phyloP scores from a whole-genome alignment of 2,113 vertebrate species.

The Lanius ludovicianus region DNA sequence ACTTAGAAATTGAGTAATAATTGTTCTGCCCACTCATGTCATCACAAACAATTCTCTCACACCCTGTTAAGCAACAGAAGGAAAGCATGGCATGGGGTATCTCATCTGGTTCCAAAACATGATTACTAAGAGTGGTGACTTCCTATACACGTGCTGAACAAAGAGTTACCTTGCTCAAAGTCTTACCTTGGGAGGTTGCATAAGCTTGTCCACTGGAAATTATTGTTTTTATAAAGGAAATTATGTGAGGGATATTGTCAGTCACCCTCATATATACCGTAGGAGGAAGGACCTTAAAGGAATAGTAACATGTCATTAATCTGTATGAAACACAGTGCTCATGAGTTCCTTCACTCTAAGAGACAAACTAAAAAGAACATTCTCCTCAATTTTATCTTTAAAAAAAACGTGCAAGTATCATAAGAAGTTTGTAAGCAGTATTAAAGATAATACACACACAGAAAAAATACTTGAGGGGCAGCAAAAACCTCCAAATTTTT shows the following conservation, averaged over 20 bases:
- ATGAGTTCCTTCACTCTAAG: neutral
- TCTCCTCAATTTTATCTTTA: neutral
- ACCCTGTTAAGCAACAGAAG: neutral
- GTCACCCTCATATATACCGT: constrained; percentile 89
- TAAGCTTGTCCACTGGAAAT: constrained; percentile 87
- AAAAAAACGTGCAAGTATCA: neutral
- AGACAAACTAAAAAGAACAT: neutral
- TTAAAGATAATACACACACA: neutral
- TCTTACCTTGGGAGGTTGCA: constrained; percentile 80
- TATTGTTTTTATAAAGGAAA: constrained; percentile 86
- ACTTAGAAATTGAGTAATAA: neutral
- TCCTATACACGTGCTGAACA: neutral
- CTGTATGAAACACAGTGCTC: neutral
- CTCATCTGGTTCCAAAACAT: neutral
- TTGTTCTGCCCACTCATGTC: neutral
- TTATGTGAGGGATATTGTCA: constrained; percentile 88
- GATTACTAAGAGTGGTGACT: neutral
- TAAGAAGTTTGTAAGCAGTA: neutral
- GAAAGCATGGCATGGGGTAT: neutral
- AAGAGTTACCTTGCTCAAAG: neutral
- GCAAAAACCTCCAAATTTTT: fast-evolving
- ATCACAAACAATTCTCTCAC: neutral
- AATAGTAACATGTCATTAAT: neutral
- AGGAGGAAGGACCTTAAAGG: constrained; percentile 86
- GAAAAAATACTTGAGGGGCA: neutral